Evolutionary conservation across 2,113 vertebrate genomes (phyloP), one percentile per base, ranked within the genome.

Genomic region (Perca fluviatilis): DNA sequence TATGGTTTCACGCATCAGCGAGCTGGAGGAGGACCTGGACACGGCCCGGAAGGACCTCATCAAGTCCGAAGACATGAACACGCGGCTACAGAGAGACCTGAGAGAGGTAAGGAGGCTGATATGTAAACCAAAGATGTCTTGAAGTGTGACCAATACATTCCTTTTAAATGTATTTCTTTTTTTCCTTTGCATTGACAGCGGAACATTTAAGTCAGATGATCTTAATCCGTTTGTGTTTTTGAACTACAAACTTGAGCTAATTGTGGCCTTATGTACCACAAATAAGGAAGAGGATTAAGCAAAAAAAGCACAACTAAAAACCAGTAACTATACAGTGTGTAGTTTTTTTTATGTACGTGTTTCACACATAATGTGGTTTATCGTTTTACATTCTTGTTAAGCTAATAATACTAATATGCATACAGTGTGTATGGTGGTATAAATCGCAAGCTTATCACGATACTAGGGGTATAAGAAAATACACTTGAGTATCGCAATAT

Each of bases 21-120:
- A 99, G 93, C 96, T 99, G 90, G 98, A 99, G 86, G 98, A 98
- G 86, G 97, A 99, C 81, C 95, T 99, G 80, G 98, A 99, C 91
- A 99, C 98, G 0, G 98, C 98, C 49, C 91, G 98, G 0, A 99
- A 98, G 86, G 98, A 99, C 88, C 96, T 99, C 74, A 98, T 99
- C 87, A 98, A 96, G 88, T 98, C 97, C 0, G 98, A 99, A 81
- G 98, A 99, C 81, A 87, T 95, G 90, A 99, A 97, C 93, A 98
- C 97, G 0, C 96, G 97, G 43, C 86, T 99, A 30, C 98, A 99
- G 93, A 96, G 98, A 49, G 98, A 99, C 56, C 94, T 98, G 19
- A 95, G 98, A 77, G 98, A 99, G 94, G 98, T 99, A 85, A 8
- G 53, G 30, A 30, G 3, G 4, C 1, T 2, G 0, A 1, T 25